These are phyloP conservation scores for Ormyrus rosae DNA, from an alignment of 2,888 invertebrate genomes.

Conservation along the genomic window DNA sequence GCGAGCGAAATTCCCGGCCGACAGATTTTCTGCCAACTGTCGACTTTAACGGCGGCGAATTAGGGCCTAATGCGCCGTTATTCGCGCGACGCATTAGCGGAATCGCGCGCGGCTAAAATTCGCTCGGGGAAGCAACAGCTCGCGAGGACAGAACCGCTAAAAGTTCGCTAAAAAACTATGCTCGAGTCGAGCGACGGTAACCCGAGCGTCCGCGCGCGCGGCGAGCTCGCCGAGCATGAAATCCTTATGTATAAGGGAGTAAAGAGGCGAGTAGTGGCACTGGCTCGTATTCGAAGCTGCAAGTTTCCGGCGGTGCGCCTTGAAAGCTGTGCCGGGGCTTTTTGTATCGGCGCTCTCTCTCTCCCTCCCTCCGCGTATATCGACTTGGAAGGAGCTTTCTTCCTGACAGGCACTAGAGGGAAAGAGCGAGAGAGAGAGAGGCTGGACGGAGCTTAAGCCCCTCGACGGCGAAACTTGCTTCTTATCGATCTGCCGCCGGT, in stretches of 20 bases:
- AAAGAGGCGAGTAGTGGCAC: conserved; percentile 15
- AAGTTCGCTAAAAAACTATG: too few relatives aligned
- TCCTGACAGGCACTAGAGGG: too few relatives aligned
- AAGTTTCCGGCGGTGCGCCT: conserved; percentile 5
- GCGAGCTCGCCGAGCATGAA: conserved; percentile 27
- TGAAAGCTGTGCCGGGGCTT: background rate
- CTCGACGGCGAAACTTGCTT: conserved; percentile 13
- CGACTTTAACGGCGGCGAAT: conserved; percentile 52
- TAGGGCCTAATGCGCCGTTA: background rate
- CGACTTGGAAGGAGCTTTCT: background rate
- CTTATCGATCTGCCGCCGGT: conserved; percentile 45
- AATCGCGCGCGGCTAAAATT: background rate
- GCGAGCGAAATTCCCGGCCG: conserved; percentile 68
- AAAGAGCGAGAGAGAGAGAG: background rate
- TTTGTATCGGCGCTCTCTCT: background rate
- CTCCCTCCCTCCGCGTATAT: too few relatives aligned
- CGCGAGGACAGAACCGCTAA: too few relatives aligned
- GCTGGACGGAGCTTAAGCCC: conserved; percentile 25
- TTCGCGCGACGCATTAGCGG: background rate
- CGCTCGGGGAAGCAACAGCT: too few relatives aligned
- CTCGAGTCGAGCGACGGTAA: background rate
- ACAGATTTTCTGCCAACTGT: conserved; percentile 76
- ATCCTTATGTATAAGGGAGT: conserved; percentile 13
- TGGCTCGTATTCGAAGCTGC: conserved; percentile 6
- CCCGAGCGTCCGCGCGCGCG: conserved; percentile 2